These are phyloP conservation scores for Lasius platythorax DNA, from an alignment of 2,888 invertebrate genomes.

Conservation along the genomic window DNA sequence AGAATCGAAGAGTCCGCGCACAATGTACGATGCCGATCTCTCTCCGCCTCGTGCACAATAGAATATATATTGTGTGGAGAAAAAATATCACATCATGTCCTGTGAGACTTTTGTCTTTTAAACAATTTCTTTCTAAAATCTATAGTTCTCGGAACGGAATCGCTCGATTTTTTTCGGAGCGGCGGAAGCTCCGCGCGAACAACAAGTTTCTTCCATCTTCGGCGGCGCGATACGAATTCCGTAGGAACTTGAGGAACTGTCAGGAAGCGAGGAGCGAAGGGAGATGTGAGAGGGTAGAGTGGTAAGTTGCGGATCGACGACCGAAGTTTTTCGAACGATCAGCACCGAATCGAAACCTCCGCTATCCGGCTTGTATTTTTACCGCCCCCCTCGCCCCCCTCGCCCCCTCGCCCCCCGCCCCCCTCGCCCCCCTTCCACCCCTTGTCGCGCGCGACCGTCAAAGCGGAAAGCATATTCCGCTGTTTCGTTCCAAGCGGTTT, in stretches of 20 bases:
- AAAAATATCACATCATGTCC: not conserved
- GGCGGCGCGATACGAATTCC: slow-evolving; percentile 53
- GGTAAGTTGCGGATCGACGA: slow-evolving; percentile 60
- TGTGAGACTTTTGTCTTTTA: not conserved
- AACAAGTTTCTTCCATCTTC: slow-evolving; percentile 48
- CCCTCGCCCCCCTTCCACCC: not conserved
- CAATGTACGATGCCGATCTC: not conserved
- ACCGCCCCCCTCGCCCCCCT: not conserved
- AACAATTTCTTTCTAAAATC: not conserved
- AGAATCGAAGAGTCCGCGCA: not conserved
- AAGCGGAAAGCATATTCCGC: not conserved
- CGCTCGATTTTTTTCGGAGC: slow-evolving; percentile 1
- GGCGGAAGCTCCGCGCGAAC: not conserved
- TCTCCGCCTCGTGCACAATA: not conserved
- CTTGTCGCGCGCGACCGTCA: not conserved
- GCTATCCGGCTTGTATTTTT: slow-evolving; percentile 25
- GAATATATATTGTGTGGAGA: not conserved
- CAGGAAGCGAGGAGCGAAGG: not conserved
- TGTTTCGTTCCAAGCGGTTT: not conserved
- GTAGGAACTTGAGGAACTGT: slow-evolving; percentile 60
- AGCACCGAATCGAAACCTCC: not conserved
- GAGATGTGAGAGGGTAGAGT: slow-evolving; percentile 61
- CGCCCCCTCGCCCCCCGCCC: not conserved
- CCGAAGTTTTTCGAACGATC: slow-evolving; percentile 50
- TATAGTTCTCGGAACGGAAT: not conserved